These are phyloP conservation scores for Ailuropoda melanoleuca DNA, from an alignment of 2,113 vertebrate genomes.

Conservation along the genomic window DNA sequence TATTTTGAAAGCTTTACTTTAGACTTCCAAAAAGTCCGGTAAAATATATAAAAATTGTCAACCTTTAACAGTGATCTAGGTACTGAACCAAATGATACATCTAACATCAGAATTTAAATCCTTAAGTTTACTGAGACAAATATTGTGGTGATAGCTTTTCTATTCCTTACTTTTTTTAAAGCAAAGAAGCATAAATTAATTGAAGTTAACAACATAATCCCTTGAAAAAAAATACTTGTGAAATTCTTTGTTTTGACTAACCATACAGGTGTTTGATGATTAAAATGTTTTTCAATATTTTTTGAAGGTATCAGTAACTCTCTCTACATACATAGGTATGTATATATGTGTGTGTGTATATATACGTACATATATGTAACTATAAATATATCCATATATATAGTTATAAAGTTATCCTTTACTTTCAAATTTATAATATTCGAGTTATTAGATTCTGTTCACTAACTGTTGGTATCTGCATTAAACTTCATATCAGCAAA, in stretches of 20 bases:
- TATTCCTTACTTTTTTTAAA: background rate
- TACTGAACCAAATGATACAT: background rate
- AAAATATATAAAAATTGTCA: background rate
- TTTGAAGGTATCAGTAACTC: background rate
- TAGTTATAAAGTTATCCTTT: background rate
- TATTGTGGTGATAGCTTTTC: background rate
- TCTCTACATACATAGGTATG: background rate
- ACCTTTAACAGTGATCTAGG: background rate
- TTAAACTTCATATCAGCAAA: background rate
- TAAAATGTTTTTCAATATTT: background rate
- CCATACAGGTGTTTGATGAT: background rate
- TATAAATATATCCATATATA: background rate
- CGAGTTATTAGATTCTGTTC: background rate
- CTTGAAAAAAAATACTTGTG: background rate
- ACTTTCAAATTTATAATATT: background rate
- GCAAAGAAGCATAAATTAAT: background rate
- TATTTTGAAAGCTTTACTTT: background rate
- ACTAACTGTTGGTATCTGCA: background rate
- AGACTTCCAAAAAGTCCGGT: background rate
- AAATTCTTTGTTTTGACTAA: background rate
- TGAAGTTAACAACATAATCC: background rate
- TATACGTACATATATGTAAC: background rate
- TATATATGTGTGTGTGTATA: background rate
- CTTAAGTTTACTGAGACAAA: background rate
- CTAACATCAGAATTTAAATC: background rate